Evolutionary conservation across 2,113 vertebrate species (phyloP).

Genomic region (Girardinichthys multiradiatus): DNA sequence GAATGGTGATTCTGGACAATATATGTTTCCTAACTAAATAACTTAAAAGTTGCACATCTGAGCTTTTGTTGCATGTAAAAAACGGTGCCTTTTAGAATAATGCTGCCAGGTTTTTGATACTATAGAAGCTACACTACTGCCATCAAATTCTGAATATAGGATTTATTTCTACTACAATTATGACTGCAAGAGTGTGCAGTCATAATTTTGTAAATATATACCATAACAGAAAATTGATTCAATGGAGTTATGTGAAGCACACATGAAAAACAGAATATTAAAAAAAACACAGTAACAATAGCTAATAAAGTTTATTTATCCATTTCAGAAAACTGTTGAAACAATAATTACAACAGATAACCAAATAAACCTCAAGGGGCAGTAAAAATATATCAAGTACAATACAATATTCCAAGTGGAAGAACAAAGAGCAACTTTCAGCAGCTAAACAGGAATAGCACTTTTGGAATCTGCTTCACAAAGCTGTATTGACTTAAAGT

Average conservation of each 20-base stretch:
- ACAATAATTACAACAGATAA: constrained; percentile 74
- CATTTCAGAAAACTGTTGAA: constrained; percentile 64
- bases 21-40: too few relatives aligned
- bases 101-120: too few relatives aligned
- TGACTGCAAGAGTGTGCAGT: not conserved
- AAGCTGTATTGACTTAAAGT: constrained; percentile 22
- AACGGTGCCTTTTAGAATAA: too few relatives aligned
- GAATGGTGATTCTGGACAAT: too few relatives aligned
- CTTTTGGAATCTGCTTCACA: constrained; percentile 45
- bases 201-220: too few relatives aligned
- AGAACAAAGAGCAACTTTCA: constrained; percentile 71
- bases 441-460: constrained; percentile 64
- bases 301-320: constrained; percentile 71
- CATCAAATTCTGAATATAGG: too few relatives aligned
- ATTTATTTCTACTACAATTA: not conserved
- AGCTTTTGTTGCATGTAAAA: too few relatives aligned
- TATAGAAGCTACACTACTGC: too few relatives aligned
- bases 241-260: not conserved
- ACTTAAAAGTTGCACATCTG: too few relatives aligned
- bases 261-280: not conserved
- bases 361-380: constrained; percentile 60
- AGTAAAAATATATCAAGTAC: constrained; percentile 71
- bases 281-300: constrained; percentile 34
- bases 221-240: not conserved
- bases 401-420: constrained; percentile 65